Conservation (phyloP, 2,113 vertebrate species). For the Saguinus midas region DNA sequence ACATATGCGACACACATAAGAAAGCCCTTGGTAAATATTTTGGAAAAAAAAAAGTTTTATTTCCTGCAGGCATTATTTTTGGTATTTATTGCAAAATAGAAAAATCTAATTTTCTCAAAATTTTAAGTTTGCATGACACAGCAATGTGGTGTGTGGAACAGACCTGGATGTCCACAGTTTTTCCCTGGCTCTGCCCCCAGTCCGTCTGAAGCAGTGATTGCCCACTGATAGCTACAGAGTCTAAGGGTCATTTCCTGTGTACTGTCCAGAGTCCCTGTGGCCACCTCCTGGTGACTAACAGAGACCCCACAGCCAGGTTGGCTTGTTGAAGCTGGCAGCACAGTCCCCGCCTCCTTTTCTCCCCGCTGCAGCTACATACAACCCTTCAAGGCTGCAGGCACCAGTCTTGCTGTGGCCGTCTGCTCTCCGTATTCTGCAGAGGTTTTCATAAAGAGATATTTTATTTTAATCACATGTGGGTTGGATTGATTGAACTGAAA, state of each 20-base stretch:
- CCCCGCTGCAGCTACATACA: accelerated
- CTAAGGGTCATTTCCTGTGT: not conserved
- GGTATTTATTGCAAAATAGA: not conserved
- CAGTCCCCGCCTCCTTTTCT: not conserved
- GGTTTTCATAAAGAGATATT: not conserved
- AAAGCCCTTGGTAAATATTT: not conserved
- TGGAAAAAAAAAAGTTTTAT: not conserved
- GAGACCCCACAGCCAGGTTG: not conserved
- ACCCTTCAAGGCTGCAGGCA: accelerated
- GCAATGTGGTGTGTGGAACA: not conserved
- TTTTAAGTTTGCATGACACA: not conserved
- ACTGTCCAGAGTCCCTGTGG: too few relatives aligned
- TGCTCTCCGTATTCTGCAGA: not conserved
- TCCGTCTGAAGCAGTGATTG: not conserved
- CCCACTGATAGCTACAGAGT: not conserved
- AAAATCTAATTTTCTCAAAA: not conserved
- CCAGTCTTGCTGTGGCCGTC: too few relatives aligned
- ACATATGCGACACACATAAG: not conserved
- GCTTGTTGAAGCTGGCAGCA: not conserved
- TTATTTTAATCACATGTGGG: not conserved
- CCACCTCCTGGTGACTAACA: too few relatives aligned
- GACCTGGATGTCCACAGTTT: accelerated
- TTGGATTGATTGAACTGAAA: not conserved
- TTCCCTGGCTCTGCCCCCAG: not conserved
- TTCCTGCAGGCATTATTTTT: not conserved